Evolutionary conservation across 2,888 invertebrate genomes (phyloP), one percentile per base, ranked within the genome.

Genomic region (Mythimna impura): DNA sequence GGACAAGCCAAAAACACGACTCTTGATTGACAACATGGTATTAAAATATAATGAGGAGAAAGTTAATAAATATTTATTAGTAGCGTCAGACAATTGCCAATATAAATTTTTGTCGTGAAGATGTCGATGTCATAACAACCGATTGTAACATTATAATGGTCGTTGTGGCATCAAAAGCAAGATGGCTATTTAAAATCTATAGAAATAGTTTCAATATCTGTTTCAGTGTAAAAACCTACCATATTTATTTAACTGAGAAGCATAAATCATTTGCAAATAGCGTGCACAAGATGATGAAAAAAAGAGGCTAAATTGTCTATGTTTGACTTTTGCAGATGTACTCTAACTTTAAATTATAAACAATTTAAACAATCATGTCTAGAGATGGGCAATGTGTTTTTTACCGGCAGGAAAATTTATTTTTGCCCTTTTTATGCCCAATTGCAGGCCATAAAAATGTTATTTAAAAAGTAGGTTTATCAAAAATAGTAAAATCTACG

Each of bases 1-100:
- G 73, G 65, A 67, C 67, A 40, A 9, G 0, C 61, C 61, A 82
- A 68, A 80, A 70, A 77, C 78, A 63, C 14, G 68, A 70, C 7
- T 34, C 60, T 64, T 76, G 83, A 80, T 76, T 83, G 80, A 85
- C 72, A 83, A 66, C 52, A 34, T 52, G 22, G 62, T 57, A 57
- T 34, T 66, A 71, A 74, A n/a, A n/a, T n/a, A 62, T 70, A 76
- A 73, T 58, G 22, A 71, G 47, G 66, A 34, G 73, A 80, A 71
- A 76, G 71, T 61, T 74, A 20, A 76, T 85, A 63, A 76, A 85
- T 84, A 84, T 84, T 71, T 75, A 82, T 36, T 57, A 34, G 57
- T n/a, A 25, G 17, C 47, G 36, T 25, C 36, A 68, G 50, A 82
- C 66, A 57, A 78, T 67, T 50, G 78, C 10, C 58, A 64, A 76